Evolutionary conservation across 2,888 invertebrate genomes (phyloP).

Genomic region (Apeira syringaria): DNA sequence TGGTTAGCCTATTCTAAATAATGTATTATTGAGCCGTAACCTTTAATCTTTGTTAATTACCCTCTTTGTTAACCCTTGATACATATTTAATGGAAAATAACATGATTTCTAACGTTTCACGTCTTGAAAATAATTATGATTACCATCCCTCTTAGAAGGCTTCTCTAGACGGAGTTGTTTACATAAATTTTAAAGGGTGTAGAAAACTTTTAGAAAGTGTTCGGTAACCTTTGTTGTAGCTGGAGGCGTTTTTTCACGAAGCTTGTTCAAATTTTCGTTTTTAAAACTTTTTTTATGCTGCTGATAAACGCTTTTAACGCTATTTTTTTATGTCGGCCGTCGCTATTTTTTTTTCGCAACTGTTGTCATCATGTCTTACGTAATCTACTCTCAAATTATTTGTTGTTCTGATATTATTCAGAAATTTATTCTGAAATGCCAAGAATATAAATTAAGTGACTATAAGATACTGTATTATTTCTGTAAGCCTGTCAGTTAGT

Average conservation of each 20-base stretch:
- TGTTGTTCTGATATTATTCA: no score
- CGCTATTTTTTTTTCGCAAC: no score
- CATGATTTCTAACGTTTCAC: conserved; percentile 12
- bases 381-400: no score
- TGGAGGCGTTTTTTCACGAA: neutral
- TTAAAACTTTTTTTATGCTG: neutral
- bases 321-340: no score
- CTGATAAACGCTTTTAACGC: no score
- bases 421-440: no score
- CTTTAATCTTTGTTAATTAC: conserved; percentile 7
- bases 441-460: no score
- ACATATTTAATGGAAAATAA: conserved; percentile 17
- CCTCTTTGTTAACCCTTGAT: conserved; percentile 9
- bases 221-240: conserved; percentile 1
- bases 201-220: conserved; percentile 3
- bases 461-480: no score
- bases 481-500: no score
- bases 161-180: conserved; percentile 38
- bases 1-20: no score
- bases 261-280: neutral
- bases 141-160: conserved; percentile 37
- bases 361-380: no score
- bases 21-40: neutral
- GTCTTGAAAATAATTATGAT: conserved; percentile 36
- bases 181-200: conserved; percentile 34